Evolutionary conservation across 1,140 invertebrate genomes (phyloP), one percentile per base, ranked within the genome.

Genomic region (Halictus rubicundus): DNA sequence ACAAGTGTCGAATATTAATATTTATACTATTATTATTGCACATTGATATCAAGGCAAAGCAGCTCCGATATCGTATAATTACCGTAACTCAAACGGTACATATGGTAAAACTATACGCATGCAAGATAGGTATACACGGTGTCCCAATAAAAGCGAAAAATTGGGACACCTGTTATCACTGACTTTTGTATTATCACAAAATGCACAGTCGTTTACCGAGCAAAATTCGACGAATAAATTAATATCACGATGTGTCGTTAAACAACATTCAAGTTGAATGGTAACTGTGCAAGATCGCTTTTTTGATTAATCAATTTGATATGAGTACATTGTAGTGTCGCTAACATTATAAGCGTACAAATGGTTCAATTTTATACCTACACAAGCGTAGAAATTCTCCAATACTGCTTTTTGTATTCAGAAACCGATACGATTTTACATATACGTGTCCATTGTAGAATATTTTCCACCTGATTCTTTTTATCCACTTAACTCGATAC

Each of bases 401-500:
- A 92, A 91, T 92, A 93, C 92, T 90, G 83, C 91, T 92, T 93
- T 92, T 92, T 92, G 82, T 92, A 92, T 87, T 87, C 90, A 88
- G 88, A 74, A 74, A 68, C 37, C 65, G 70, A 77, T 5, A n/a
- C 21, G 23, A 60, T 68, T 64, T 68, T 63, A n/a, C n/a, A 16
- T 42, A 21, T 42, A 54, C 23, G 6, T 8, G 25, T 64, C 23
- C 27, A 27, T 61, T 52, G 6, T 54, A 54, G 16, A 61, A 19
- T 61, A 7, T 25, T 32, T 61, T 25, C 16, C 21, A 10, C 37
- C 46, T 2, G 6, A 64, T 19, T 39, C 12, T 72, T 32, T 61
- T 61, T 0, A 42, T 46, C 10, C 1, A 32, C 16, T 19, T 32
- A 52, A 52, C 19, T 52, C 49, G 19, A 52, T 19, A 52, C 16